Evolutionary conservation across 2,888 invertebrate genomes (phyloP).

Genomic region (Melanostoma mellinum): DNA sequence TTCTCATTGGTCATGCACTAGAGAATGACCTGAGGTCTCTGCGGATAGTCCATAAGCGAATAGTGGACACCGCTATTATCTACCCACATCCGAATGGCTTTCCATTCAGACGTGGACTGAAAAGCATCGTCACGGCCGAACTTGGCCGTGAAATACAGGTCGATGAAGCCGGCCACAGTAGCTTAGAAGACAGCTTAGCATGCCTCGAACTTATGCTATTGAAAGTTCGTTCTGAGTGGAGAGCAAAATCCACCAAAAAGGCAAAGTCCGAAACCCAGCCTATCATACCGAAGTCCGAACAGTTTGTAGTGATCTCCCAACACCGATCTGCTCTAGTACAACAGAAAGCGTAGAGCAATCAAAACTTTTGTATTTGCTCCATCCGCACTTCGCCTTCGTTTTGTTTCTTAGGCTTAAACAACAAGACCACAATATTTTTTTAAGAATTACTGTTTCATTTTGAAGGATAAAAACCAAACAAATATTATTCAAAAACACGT

Average conservation of each 20-base stretch:
- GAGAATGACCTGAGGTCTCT: slow-evolving; percentile 96
- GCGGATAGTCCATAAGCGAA: slow-evolving; percentile 90
- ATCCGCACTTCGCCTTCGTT: slow-evolving; percentile 16
- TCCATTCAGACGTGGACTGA: slow-evolving; percentile 92
- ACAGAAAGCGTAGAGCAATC: slow-evolving; percentile 35
- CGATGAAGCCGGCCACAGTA: slow-evolving; percentile 90
- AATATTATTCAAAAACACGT: slow-evolving; percentile 32
- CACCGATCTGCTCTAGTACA: slow-evolving; percentile 25
- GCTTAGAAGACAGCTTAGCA: slow-evolving; percentile 95
- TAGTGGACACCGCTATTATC: slow-evolving; percentile 94
- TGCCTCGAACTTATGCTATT: slow-evolving; percentile 94
- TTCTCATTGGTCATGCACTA: slow-evolving; percentile 96
- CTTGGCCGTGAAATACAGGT: slow-evolving; percentile 92
- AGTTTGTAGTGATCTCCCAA: slow-evolving; percentile 53
- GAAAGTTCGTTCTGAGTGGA: slow-evolving; percentile 85
- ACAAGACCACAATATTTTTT: slow-evolving; percentile 46
- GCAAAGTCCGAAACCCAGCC: slow-evolving; percentile 50
- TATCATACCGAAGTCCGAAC: slow-evolving; percentile 58
- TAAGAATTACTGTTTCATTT: slow-evolving; percentile 65
- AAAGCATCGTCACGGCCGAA: slow-evolving; percentile 88
- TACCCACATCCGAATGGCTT: slow-evolving; percentile 94
- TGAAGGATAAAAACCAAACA: slow-evolving; percentile 34
- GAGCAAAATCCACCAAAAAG: slow-evolving; percentile 57
- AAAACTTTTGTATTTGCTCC: slow-evolving; percentile 1
- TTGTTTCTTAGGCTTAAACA: slow-evolving; percentile 42